Percentiles rank a stretch among this genome's conserved stretches.
Evolutionary conservation across 2,888 invertebrate genomes (phyloP).

Genomic region (Caenorhabditis sp.): DNA sequence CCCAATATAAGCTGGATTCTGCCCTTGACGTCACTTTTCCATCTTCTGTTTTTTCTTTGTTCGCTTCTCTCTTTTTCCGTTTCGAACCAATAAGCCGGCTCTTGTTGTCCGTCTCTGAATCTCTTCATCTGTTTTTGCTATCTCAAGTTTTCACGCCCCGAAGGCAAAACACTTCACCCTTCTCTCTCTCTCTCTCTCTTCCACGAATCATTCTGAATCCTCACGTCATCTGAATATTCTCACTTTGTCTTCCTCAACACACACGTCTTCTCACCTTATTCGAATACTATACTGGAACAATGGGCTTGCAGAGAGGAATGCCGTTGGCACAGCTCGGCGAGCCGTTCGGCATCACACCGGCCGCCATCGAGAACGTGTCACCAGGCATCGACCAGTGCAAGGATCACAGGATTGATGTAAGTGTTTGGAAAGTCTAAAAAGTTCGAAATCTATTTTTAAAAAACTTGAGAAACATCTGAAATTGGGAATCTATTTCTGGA

Average conservation of each 20-base stretch:
- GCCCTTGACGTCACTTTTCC: slow-evolving; percentile 37
- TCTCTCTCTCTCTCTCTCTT: not conserved
- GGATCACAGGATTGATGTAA: slow-evolving; percentile 49
- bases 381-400: slow-evolving; percentile 61
- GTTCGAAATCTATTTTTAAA: not conserved
- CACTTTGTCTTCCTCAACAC: slow-evolving; percentile 10
- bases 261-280: slow-evolving; percentile 8
- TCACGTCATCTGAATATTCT: slow-evolving; percentile 50
- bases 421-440: too few relatives aligned
- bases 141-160: slow-evolving; percentile 29
- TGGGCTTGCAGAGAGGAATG: slow-evolving; percentile 68
- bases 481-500: slow-evolving; percentile 11
- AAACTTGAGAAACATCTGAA: not conserved
- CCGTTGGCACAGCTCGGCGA: slow-evolving; percentile 73
- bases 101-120: slow-evolving; percentile 40
- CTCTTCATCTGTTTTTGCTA: slow-evolving; percentile 42
- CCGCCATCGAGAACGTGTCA: slow-evolving; percentile 66
- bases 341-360: slow-evolving; percentile 70
- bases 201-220: slow-evolving; percentile 36
- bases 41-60: slow-evolving; percentile 20
- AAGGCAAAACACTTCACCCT: slow-evolving; percentile 32
- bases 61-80: slow-evolving; percentile 19
- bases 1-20: slow-evolving; percentile 15
- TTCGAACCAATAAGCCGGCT: slow-evolving; percentile 42
- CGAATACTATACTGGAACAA: slow-evolving; percentile 27